Evolutionary conservation across 2,113 vertebrate genomes (phyloP).

Genomic region (Potamarius usumacintae): DNA sequence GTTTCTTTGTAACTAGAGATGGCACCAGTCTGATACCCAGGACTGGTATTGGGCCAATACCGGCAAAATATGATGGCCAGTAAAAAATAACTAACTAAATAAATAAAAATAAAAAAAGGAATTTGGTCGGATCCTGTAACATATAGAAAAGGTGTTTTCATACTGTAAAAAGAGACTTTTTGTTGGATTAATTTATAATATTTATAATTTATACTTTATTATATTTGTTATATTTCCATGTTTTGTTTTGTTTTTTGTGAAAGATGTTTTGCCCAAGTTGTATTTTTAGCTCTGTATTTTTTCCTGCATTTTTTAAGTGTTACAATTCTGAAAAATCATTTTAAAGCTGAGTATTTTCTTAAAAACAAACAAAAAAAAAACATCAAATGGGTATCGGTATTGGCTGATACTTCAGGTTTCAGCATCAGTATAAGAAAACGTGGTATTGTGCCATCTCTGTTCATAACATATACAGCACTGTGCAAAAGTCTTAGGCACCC

Average conservation of each 20-base stretch:
- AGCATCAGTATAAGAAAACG: not conserved
- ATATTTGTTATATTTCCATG: not conserved
- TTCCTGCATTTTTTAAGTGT: not conserved
- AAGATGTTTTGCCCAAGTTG: not conserved
- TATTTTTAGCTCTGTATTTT: not conserved
- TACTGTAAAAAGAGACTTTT: not conserved
- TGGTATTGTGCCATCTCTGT: not conserved
- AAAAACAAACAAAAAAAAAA: not conserved
- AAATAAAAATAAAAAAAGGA: not conserved
- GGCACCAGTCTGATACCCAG: not conserved
- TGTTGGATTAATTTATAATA: not conserved
- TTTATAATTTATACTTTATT: not conserved
- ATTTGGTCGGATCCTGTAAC: not conserved
- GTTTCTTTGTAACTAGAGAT: not conserved
- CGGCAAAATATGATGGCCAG: not conserved
- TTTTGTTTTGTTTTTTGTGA: not conserved
- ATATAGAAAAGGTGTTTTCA: not conserved
- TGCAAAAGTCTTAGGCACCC: too few relatives aligned
- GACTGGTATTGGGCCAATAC: not conserved
- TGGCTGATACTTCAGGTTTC: not conserved
- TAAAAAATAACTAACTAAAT: not conserved
- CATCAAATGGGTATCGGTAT: not conserved
- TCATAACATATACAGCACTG: not conserved
- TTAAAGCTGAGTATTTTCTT: not conserved
- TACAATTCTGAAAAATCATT: too few relatives aligned